A percentile compares a stretch with the other conserved stretches of the same genome.
phyloP scores from a whole-genome alignment of 2,797 vertebrate species.

The Eulemur coronatus region DNA sequence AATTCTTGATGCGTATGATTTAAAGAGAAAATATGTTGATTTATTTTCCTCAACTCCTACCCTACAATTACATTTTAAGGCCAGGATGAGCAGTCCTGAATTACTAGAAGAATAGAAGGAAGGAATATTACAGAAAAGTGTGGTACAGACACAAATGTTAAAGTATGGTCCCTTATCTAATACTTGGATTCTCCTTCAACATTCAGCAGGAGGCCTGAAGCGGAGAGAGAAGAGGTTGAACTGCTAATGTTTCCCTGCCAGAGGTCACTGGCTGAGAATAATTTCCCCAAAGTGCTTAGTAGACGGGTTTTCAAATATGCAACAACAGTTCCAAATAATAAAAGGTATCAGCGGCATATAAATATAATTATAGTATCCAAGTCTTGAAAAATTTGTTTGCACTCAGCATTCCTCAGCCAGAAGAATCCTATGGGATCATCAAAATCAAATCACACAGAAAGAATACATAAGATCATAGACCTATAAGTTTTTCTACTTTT shows the following conservation, averaged over 20 bases:
- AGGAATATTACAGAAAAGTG: constrained; percentile 42
- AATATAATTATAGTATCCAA: neutral
- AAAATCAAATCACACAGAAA: constrained; percentile 41
- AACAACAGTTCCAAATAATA: constrained; percentile 27
- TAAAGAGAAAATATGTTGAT: constrained; percentile 30
- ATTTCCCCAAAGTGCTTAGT: constrained; percentile 46
- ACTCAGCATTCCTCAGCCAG: constrained; percentile 33
- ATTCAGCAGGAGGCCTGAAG: neutral
- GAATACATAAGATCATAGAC: constrained; percentile 43
- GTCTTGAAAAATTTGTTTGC: constrained; percentile 36
- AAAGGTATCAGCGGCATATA: neutral
- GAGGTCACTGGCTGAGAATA: constrained; percentile 30
- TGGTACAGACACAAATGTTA: neutral
- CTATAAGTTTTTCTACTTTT: neutral
- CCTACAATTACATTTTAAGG: neutral
- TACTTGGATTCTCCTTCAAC: neutral
- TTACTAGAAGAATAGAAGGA: neutral
- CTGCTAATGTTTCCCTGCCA: constrained; percentile 32
- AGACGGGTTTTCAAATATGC: neutral
- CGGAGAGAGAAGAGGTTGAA: neutral
- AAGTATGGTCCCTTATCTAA: neutral
- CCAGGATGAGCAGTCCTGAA: neutral
- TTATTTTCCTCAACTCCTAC: neutral
- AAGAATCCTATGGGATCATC: constrained; percentile 32
- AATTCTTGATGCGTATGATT: neutral